Evolutionary conservation across 2,797 vertebrate species (phyloP).

Genomic region (Ataeniobius toweri): DNA sequence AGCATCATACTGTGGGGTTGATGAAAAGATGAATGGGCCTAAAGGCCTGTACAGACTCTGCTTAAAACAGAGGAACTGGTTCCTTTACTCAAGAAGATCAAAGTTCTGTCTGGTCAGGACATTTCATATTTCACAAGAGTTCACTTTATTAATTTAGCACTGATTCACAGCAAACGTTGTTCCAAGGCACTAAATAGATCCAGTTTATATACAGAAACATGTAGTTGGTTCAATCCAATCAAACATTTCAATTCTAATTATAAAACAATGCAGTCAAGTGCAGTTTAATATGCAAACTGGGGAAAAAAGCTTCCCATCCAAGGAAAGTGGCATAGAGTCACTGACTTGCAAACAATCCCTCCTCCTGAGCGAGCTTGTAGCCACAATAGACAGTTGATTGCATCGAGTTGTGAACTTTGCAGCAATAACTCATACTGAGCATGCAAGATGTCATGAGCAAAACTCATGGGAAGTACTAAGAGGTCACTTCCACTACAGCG

Average conservation of each 20-base stretch:
- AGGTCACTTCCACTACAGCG: not conserved
- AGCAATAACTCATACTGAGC: not conserved
- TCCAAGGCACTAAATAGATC: not conserved
- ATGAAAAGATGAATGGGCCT: no score
- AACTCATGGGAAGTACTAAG: not conserved
- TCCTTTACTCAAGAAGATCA: no score
- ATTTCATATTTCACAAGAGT: no score
- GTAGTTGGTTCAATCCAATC: not conserved
- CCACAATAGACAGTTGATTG: not conserved
- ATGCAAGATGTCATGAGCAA: not conserved
- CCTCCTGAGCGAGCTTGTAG: not conserved
- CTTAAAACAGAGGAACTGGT: no score
- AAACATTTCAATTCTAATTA: not conserved
- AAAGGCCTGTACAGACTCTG: no score
- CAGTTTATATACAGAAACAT: no score
- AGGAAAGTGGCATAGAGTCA: not conserved
- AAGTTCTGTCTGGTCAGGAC: no score
- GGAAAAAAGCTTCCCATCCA: not conserved
- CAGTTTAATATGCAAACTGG: not conserved
- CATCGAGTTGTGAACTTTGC: not conserved
- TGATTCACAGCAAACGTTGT: not conserved
- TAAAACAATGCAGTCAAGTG: not conserved
- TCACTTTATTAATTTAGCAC: no score
- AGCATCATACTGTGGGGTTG: no score
- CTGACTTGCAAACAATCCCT: not conserved